These are phyloP conservation scores for Ovis canadensis DNA, from an alignment of 2,113 vertebrate species.

Conservation along the genomic window DNA sequence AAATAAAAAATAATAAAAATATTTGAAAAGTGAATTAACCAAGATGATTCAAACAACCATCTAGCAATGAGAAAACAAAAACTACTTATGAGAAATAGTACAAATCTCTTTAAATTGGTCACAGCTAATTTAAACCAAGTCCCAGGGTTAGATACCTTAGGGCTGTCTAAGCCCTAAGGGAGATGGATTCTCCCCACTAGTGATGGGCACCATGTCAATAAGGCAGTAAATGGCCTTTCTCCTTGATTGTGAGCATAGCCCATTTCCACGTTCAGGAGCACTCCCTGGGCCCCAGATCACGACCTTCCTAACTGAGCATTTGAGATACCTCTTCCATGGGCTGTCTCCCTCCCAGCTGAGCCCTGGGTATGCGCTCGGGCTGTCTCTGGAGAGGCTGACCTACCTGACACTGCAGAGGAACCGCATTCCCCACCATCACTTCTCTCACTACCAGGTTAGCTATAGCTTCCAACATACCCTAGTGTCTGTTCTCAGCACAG, in stretches of 20 bases:
- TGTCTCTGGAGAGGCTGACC: not conserved
- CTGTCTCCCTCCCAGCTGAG: not conserved
- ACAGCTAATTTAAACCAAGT: not conserved
- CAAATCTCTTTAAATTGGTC: not conserved
- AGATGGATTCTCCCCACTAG: not conserved
- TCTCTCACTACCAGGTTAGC: not conserved
- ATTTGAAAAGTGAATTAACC: not conserved
- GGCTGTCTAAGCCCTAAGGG: not conserved
- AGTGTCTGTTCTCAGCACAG: not conserved
- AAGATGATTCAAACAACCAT: not conserved
- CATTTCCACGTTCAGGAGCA: not conserved
- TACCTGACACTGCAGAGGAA: not conserved
- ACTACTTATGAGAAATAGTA: not conserved
- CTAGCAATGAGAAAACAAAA: not conserved
- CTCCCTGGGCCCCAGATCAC: not conserved
- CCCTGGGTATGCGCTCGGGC: not conserved
- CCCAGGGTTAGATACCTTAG: not conserved
- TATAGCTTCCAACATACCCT: not conserved
- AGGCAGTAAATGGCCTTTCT: not conserved
- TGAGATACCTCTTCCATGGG: not conserved
- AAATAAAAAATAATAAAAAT: not conserved
- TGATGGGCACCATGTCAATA: rapidly evolving
- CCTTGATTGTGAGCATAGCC: not conserved
- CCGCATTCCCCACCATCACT: not conserved
- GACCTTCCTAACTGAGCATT: not conserved